Evolutionary conservation across 1,140 invertebrate genomes (phyloP), one percentile per base, ranked within the genome.

Genomic region (Cotesia glomerata): DNA sequence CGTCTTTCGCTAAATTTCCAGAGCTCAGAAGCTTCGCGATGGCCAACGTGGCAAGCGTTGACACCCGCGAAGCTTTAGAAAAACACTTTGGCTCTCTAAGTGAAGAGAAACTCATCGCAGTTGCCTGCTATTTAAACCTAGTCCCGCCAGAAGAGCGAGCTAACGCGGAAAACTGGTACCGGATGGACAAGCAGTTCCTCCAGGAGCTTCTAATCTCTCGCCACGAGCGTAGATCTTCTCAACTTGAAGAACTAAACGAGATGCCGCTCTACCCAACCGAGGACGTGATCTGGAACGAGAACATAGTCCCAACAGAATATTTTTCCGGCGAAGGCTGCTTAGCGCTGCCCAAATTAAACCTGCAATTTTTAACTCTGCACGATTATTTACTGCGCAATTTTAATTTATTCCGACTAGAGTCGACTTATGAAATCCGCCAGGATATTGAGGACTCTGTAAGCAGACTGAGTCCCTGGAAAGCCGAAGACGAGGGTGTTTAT

Each of bases 181-280:
- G 93, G 39, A 85, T 92, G 32, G 93, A 95, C 80, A 91, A 92
- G 74, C 88, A 93, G 14, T 97, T 98, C 80, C 87, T 99, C 5
- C 89, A 92, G 14, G 96, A 98, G 86, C 81, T 98, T 35, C 82
- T 99, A 82, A 91, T 95, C 67, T 95, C 94, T 8, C 88, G 94
- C 8, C 96, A 98, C 84, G 97, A 99, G 84, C 89, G 93, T 69
- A 90, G 96, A 62, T 90, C 92, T 14, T 99, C 97, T 0, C 98
- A 99, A 81, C 85, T 99, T 49, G 95, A 99, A 84, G 93, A 95
- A 61, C 86, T 99, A 1, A 99, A 99, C 82, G 94, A 97, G 77
- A 98, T 99, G 95, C 97, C 98, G 0, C 88, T 99, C 0, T 99
- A 99, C 86, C 98, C 98, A 0, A 99, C 97, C 0, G 98, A 99